Percentiles rank a stretch among this genome's conserved stretches.
Evolutionary conservation across 2,888 invertebrate genomes (phyloP).

Genomic region (Dicycla oo): DNA sequence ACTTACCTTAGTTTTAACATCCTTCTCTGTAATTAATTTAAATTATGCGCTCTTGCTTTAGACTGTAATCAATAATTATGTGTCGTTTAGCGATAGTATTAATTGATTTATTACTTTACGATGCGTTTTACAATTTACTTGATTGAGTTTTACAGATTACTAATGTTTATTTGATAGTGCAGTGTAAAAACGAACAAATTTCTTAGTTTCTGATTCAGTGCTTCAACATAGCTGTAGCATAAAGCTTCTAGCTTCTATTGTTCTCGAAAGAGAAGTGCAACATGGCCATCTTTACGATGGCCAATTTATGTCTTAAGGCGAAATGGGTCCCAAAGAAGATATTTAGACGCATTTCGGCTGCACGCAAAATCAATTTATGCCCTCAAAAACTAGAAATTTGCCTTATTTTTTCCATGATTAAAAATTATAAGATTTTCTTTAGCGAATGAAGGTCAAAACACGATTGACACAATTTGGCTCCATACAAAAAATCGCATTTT

Average conservation of each 20-base stretch:
- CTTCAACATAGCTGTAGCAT: neutral
- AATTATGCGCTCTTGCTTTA: neutral
- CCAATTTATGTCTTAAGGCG: too few relatives aligned
- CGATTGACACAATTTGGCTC: too few relatives aligned
- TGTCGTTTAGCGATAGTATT: neutral
- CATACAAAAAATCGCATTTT: too few relatives aligned
- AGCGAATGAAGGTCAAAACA: too few relatives aligned
- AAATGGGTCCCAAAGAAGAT: too few relatives aligned
- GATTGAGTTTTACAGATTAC: neutral
- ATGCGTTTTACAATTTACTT: neutral
- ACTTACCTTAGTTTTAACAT: constrained; percentile 10
- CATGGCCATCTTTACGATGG: too few relatives aligned
- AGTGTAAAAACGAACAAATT: neutral
- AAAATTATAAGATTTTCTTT: too few relatives aligned
- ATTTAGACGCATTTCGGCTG: too few relatives aligned
- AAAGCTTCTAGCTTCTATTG: neutral
- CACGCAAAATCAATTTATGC: too few relatives aligned
- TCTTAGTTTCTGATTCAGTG: neutral
- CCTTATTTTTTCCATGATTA: too few relatives aligned
- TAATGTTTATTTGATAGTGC: neutral
- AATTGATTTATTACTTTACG: neutral
- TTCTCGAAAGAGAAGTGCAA: too few relatives aligned
- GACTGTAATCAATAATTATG: neutral
- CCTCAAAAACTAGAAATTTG: too few relatives aligned
- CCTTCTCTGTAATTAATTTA: neutral